These are phyloP conservation scores for Ametastegia equiseti DNA, from an alignment of 2,888 invertebrate species.

Conservation along the genomic window DNA sequence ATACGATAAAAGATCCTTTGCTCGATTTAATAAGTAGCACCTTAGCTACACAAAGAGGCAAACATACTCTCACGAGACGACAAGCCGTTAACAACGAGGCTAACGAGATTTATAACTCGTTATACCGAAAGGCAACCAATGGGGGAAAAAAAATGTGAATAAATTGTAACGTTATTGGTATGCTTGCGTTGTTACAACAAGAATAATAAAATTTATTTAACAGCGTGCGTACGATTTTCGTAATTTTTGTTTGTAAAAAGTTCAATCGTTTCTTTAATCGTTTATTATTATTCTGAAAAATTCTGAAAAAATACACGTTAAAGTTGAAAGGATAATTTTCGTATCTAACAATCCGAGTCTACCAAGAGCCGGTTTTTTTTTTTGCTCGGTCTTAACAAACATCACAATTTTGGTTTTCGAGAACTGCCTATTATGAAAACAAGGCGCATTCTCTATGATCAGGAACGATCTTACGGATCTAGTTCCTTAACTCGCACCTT, in stretches of 20 bases:
- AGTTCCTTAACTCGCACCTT: slow-evolving; percentile 5
- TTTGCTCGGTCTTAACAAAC: slow-evolving; percentile 33
- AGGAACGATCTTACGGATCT: neutral
- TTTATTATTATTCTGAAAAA: neutral
- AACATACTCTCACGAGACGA: slow-evolving; percentile 2
- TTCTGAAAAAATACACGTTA: slow-evolving; percentile 14
- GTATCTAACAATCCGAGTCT: slow-evolving; percentile 14
- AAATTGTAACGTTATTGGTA: neutral
- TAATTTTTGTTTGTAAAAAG: slow-evolving; percentile 22
- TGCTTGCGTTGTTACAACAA: slow-evolving; percentile 1
- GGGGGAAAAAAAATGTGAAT: neutral
- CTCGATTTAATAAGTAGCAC: slow-evolving; percentile 16
- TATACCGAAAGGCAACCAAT: slow-evolving; percentile 31
- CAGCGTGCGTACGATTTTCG: slow-evolving; percentile 7
- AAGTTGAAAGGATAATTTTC: slow-evolving; percentile 15
- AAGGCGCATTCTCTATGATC: neutral
- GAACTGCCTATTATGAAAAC: neutral
- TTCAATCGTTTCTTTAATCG: neutral
- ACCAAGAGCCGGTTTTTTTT: slow-evolving; percentile 31
- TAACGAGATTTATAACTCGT: neutral
- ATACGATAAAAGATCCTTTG: slow-evolving; percentile 3
- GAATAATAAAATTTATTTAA: neutral
- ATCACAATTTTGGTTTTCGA: slow-evolving; percentile 39
- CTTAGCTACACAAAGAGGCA: slow-evolving; percentile 10
- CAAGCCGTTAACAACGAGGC: slow-evolving; percentile 15